Evolutionary conservation across 2,888 invertebrate genomes (phyloP).

Genomic region (Sarcophaga variegata): DNA sequence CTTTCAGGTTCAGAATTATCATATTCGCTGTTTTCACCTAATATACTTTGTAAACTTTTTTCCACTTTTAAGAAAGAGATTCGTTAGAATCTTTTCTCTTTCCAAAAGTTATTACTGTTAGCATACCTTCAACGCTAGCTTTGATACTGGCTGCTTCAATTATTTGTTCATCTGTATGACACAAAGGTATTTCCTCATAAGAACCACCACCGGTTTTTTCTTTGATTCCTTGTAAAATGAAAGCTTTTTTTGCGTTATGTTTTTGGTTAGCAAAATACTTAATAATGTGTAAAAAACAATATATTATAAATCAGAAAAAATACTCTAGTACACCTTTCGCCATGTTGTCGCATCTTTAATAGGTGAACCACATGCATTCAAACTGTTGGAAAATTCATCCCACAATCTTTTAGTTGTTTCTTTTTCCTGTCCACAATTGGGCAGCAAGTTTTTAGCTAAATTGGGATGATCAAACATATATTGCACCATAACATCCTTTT

Average conservation of each 20-base stretch:
- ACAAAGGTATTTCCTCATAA: neutral
- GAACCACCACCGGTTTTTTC: neutral
- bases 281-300: no score
- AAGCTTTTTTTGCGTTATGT: neutral
- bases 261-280: no score
- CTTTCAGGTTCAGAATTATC: slow-evolving; percentile 1
- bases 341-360: neutral
- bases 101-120: no score
- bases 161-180: neutral
- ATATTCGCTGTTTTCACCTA: no score
- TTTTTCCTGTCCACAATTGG: neutral
- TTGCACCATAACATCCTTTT: neutral
- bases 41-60: no score
- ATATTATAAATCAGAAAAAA: no score
- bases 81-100: no score
- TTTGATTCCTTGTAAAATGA: neutral
- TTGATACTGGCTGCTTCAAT: neutral
- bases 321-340: neutral
- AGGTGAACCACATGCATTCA: neutral
- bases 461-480: neutral
- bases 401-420: neutral
- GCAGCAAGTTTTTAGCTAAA: neutral
- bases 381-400: neutral
- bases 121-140: neutral
- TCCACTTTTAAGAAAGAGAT: no score